Conservation (phyloP, 2,888 invertebrate species). For the Catocala fraxini region DNA sequence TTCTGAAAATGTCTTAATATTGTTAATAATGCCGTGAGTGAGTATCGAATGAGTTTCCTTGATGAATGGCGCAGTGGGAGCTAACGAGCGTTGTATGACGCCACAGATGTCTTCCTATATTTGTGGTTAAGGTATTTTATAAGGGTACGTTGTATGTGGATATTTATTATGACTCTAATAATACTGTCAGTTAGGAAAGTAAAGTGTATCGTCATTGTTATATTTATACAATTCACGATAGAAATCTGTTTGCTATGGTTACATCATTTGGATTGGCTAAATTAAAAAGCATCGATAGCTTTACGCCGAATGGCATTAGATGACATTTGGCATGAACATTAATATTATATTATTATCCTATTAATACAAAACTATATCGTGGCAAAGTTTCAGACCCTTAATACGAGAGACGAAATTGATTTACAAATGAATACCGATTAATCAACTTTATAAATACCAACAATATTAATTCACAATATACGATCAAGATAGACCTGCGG, state of each 20-base stretch:
- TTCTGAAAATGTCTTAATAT: conserved; percentile 72
- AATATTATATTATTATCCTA: too few species aligned
- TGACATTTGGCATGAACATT: too few species aligned
- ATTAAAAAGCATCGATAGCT: too few species aligned
- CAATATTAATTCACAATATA: neutral
- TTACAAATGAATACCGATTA: neutral
- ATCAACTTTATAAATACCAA: neutral
- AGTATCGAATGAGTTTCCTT: conserved; percentile 58
- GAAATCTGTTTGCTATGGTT: too few species aligned
- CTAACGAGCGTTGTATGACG: conserved; percentile 64
- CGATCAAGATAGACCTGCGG: neutral
- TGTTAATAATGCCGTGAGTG: conserved; percentile 66
- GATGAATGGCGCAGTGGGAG: conserved; percentile 66
- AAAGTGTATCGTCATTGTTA: neutral
- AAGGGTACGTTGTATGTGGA: conserved; percentile 26
- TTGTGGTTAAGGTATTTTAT: conserved; percentile 39
- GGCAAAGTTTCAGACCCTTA: too few species aligned
- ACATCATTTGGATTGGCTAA: too few species aligned
- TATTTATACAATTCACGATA: neutral
- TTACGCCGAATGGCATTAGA: too few species aligned
- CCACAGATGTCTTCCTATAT: conserved; percentile 58
- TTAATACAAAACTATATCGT: too few species aligned
- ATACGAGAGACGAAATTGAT: too few species aligned
- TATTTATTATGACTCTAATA: conserved; percentile 2
- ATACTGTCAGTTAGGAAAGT: neutral